A percentile compares a stretch with the other conserved stretches of the same genome.
phyloP scores from a whole-genome alignment of 2,797 vertebrate species.

The Buphagus erythrorhynchus region DNA sequence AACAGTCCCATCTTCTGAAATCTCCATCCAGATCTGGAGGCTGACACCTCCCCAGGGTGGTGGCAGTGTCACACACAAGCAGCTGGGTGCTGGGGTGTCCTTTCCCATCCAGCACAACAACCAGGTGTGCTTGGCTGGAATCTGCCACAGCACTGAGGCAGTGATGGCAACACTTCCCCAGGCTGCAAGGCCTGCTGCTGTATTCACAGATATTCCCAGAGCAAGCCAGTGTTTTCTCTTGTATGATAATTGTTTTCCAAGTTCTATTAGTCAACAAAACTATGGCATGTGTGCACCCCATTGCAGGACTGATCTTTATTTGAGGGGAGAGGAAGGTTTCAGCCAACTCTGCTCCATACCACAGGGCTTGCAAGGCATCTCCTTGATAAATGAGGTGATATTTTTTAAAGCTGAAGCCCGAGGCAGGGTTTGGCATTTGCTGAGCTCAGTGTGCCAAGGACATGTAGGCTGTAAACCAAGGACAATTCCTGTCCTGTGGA shows the following conservation, averaged over 20 bases:
- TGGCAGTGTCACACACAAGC: background rate
- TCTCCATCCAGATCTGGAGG: background rate
- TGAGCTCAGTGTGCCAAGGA: background rate
- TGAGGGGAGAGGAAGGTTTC: background rate
- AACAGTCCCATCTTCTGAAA: background rate
- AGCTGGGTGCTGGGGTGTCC: background rate
- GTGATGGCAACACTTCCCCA: background rate
- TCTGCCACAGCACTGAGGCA: background rate
- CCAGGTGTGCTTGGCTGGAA: background rate
- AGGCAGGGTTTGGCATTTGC: background rate
- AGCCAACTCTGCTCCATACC: background rate
- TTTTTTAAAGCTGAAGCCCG: background rate
- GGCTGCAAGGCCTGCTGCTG: background rate
- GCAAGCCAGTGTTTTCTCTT: background rate
- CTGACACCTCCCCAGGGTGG: background rate
- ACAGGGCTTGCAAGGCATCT: background rate
- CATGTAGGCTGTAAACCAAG: rapidly evolving
- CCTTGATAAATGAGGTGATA: background rate
- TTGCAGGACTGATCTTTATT: background rate
- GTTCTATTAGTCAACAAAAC: rapidly evolving
- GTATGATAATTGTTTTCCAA: background rate
- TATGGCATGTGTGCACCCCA: rapidly evolving
- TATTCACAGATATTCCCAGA: background rate
- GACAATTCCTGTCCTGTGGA: background rate
- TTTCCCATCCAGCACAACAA: background rate